These are phyloP conservation scores for Podarcis cretensis DNA, from an alignment of 2,113 vertebrate species.

Conservation along the genomic window DNA sequence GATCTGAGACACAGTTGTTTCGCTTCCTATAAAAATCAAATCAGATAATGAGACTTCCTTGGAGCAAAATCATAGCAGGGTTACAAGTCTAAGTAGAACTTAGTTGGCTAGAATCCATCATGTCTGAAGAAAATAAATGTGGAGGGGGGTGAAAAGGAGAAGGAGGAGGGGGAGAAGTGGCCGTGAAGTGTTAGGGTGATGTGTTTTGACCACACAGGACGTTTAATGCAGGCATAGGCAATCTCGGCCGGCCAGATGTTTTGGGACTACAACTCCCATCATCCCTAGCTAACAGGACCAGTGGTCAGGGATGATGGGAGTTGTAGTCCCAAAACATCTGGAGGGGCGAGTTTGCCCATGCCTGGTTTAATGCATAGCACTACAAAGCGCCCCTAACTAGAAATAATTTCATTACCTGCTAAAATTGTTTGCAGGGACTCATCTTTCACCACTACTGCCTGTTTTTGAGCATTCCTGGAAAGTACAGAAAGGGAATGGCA, in stretches of 20 bases:
- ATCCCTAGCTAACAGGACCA: too few species aligned
- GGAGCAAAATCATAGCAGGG: neutral
- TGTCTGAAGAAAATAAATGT: neutral
- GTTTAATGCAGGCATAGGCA: neutral
- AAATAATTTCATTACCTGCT: conserved; percentile 80
- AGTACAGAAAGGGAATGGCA: neutral
- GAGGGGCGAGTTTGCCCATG: too few species aligned
- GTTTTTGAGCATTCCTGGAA: conserved; percentile 92
- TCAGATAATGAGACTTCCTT: conserved; percentile 22
- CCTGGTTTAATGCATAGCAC: neutral
- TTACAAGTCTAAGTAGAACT: too few species aligned
- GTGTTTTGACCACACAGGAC: neutral
- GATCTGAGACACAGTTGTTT: conserved; percentile 89
- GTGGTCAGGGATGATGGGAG: too few species aligned
- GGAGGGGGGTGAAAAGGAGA: too few species aligned
- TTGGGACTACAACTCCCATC: too few species aligned
- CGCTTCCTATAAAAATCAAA: conserved; percentile 81
- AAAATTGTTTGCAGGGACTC: conserved; percentile 91
- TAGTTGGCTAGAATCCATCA: too few species aligned
- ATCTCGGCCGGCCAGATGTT: too few species aligned
- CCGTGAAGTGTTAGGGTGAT: too few species aligned
- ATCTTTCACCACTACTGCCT: conserved; percentile 89
- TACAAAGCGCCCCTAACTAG: neutral
- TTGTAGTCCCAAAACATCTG: too few species aligned
- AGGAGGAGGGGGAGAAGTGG: neutral